Percentiles rank a stretch among this genome's conserved stretches.
phyloP scores from a whole-genome alignment of 2,797 vertebrate species.

The Siniperca scherzeri region DNA sequence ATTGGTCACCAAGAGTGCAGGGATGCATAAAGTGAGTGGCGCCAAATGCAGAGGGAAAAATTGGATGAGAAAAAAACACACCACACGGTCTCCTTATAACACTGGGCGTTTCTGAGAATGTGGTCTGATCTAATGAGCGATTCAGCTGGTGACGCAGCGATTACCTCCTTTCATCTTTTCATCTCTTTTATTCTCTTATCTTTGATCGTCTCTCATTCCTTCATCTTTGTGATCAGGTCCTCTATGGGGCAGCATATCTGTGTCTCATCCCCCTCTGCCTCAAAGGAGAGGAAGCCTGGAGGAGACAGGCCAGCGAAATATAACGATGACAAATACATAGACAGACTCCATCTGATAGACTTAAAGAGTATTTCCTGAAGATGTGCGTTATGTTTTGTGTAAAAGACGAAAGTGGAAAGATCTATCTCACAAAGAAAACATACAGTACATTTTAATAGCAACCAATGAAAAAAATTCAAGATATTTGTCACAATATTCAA shows the following conservation, averaged over 20 bases:
- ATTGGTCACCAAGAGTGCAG: constrained; percentile 62
- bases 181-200: constrained; percentile 79
- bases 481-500: background rate
- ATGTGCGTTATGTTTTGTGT: constrained; percentile 32
- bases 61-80: constrained; percentile 57
- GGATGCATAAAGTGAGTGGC: constrained; percentile 33
- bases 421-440: background rate
- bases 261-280: constrained; percentile 61
- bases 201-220: constrained; percentile 67
- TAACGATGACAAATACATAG: constrained; percentile 68
- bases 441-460: background rate
- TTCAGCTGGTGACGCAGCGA: constrained; percentile 69
- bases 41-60: constrained; percentile 60
- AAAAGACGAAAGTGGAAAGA: constrained; percentile 29
- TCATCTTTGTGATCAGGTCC: constrained; percentile 76
- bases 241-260: constrained; percentile 58
- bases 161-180: constrained; percentile 71
- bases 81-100: constrained; percentile 44
- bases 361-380: constrained; percentile 41
- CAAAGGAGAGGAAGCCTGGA: constrained; percentile 77
- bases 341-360: constrained; percentile 63
- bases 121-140: constrained; percentile 71
- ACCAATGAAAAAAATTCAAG: background rate
- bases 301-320: constrained; percentile 58
- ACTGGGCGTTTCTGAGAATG: constrained; percentile 74